Conservation (phyloP, 2,797 vertebrate genomes). For the Loris lydekkerianus region DNA sequence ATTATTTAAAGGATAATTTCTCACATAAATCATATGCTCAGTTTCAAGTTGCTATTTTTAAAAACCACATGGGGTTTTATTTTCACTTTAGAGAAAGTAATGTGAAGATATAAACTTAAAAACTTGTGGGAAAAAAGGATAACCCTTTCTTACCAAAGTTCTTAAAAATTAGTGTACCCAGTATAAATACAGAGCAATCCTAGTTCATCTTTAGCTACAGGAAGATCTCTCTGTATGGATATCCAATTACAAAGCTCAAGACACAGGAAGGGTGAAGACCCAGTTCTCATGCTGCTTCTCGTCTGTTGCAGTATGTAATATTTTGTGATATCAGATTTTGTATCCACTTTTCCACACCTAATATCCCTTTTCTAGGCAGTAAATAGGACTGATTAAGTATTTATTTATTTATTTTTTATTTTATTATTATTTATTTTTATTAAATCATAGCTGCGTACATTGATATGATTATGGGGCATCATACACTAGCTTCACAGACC, state of each 20-base stretch:
- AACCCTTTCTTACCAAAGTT: neutral
- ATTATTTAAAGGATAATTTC: constrained; percentile 8
- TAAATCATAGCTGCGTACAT: too few relatives aligned
- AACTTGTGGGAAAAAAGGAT: neutral
- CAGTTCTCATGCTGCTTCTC: neutral
- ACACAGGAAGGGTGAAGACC: neutral
- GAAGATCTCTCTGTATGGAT: neutral
- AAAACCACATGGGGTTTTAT: neutral
- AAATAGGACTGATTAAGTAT: neutral
- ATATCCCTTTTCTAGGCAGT: neutral
- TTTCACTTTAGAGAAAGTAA: constrained; percentile 22
- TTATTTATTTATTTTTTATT: neutral
- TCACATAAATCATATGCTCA: neutral
- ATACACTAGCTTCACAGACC: too few relatives aligned
- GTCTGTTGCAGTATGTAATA: neutral
- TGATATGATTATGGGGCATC: too few relatives aligned
- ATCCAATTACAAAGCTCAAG: neutral
- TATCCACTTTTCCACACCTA: neutral
- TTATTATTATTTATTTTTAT: too few relatives aligned
- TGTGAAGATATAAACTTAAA: constrained; percentile 2
- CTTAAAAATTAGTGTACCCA: neutral
- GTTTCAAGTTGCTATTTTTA: neutral
- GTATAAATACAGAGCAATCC: neutral
- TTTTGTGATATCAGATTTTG: constrained; percentile 27
- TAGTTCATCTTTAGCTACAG: neutral